Conservation (phyloP, 2,797 vertebrate genomes). For the Pteropus rufus region DNA sequence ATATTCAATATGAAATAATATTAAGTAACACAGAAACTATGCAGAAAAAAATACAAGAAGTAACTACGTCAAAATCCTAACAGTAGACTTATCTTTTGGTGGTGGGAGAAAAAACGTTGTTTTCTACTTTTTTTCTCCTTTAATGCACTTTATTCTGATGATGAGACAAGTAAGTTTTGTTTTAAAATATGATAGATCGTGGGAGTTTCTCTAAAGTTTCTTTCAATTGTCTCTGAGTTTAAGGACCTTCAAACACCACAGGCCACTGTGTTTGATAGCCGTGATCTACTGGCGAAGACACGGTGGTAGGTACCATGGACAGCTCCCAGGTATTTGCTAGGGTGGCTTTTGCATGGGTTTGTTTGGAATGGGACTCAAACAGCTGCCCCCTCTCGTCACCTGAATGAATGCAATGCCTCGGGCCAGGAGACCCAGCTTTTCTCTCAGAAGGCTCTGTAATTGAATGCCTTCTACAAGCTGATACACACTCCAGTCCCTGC, state of each 20-base stretch:
- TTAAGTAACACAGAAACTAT: not conserved
- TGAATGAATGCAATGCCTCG: not conserved
- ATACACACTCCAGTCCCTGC: not conserved
- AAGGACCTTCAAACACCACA: not conserved
- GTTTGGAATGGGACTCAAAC: not conserved
- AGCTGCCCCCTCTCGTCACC: not conserved
- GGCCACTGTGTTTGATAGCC: not conserved
- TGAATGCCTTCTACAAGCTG: not conserved
- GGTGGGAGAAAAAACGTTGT: not conserved
- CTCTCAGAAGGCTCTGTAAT: not conserved
- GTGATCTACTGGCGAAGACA: not conserved
- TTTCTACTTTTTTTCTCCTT: not conserved
- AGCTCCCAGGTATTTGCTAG: not conserved
- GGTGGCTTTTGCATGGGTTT: not conserved
- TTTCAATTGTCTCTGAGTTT: not conserved
- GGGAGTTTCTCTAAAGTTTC: not conserved
- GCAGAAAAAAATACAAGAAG: not conserved
- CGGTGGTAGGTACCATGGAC: not conserved
- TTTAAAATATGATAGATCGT: not conserved
- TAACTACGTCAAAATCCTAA: not conserved
- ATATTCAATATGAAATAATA: not conserved
- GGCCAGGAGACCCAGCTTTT: not conserved
- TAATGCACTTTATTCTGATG: not conserved
- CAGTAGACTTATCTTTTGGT: not conserved
- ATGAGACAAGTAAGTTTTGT: not conserved